These are phyloP conservation scores for Cenopis cana DNA, from an alignment of 2,888 invertebrate genomes.

Conservation along the genomic window DNA sequence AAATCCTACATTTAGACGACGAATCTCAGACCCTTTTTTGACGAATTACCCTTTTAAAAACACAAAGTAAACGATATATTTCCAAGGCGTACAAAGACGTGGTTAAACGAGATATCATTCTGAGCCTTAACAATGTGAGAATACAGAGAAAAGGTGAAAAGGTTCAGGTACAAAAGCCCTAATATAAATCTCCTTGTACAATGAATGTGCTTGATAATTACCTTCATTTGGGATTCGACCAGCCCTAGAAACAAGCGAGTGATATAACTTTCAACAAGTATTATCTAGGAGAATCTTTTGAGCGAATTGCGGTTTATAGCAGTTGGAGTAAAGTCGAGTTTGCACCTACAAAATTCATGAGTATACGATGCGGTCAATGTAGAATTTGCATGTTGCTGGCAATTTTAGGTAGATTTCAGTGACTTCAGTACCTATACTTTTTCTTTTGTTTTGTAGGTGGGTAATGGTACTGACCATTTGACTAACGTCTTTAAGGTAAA, in stretches of 20 bases:
- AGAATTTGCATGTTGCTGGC: not conserved
- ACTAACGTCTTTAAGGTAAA: too few relatives aligned
- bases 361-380: not conserved
- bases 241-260: slow-evolving; percentile 20
- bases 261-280: not conserved
- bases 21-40: not conserved
- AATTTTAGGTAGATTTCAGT: not conserved
- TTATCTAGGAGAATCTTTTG: not conserved
- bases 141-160: slow-evolving; percentile 29
- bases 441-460: not conserved
- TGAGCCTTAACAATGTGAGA: slow-evolving; percentile 33
- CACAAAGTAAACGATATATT: slow-evolving; percentile 1
- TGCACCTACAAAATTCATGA: not conserved
- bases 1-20: not conserved
- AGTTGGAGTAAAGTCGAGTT: not conserved
- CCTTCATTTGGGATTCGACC: slow-evolving; percentile 25
- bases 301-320: not conserved
- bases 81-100: slow-evolving; percentile 1
- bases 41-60: not conserved
- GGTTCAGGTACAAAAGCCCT: slow-evolving; percentile 27
- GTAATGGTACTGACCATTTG: too few relatives aligned
- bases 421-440: not conserved
- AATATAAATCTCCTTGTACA: slow-evolving; percentile 41
- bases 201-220: slow-evolving; percentile 34
- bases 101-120: slow-evolving; percentile 20